Evolutionary conservation across 1,140 invertebrate species (phyloP), one percentile per base, ranked within the genome.

Genomic region (Cyclargus thomasi): DNA sequence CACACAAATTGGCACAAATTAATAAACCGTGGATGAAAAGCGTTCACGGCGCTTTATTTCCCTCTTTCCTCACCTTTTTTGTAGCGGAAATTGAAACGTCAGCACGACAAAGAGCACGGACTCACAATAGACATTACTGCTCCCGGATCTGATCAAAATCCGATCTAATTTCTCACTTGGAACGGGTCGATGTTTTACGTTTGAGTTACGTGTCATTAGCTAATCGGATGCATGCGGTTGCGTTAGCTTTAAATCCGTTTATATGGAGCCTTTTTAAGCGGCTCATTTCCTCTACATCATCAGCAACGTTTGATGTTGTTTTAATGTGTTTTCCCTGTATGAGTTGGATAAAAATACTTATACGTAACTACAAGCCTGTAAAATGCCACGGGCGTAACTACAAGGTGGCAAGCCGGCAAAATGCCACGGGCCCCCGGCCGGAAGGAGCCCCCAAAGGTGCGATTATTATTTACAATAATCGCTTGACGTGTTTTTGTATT

Each of bases 11-110:
- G 36, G 53, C 10, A 35, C 22, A 66, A 59, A 66, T 57, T 66
- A 66, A 59, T 66, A 57, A 66, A 66, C 59, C 64, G 64, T 29
- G 23, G 14, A 59, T 35, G 53, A 66, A 66, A 64, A 55, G 18
- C 64, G 55, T 66, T 66, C 29, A 66, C 64, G 64, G 35, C 23
- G 70, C 73, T 66, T 74, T 74, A 72, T 72, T 74, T 62, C 71
- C 70, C 23, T 64, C 67, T 29, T 74, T 74, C 66, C 67, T 69
- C 67, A 68, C 69, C 71, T 73, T 77, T 74, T 75, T 68, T 71
- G 68, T 68, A 71, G 67, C 70, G 75, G 75, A 77, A 77, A 77
- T 77, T 77, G 73, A 77, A 77, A 77, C 73, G 75, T 77, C 73
- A 75, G 67, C 68, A 66, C 67, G 70, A 71, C 70, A 73, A 77